Base-by-base conservation (phyloP, 2,113 vertebrate genomes). In the Aleadryas rufinucha region DNA sequence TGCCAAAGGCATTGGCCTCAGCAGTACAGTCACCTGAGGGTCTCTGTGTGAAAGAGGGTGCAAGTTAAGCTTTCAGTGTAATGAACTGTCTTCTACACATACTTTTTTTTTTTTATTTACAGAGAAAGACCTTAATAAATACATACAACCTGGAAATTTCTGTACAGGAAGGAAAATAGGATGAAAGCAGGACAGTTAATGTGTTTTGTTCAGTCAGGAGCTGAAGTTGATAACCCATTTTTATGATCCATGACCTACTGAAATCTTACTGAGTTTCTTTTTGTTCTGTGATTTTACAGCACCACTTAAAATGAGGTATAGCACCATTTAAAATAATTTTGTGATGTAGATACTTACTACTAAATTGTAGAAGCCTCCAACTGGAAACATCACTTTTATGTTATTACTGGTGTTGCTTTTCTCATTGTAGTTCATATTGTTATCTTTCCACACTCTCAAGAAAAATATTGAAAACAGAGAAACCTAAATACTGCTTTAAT, bases 391-490 rank as follows among this genome's bases (percentile, higher is more conserved):
- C 57, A 53, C 33, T 92, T 95, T 81, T 63, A 45, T 69, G 18
- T 77, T 86, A 65, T 72, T 84, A 57, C 35, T 70, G n/a, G 37
- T 75, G 33, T 82, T 75, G 68, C 21, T 91, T 14, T 74, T 77
- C 54, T 50, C 41, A 31, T 70, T 86, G 61, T 35, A 75, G 35
- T 15, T 72, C 18, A 3, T 83, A 75, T 13, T 30, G 26, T n/a
- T 92, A 92, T 57, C 33, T 79, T 84, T 90, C 28, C 33, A 42
- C 33, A 35, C 3, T 63, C 70, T 77, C 21, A 50, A 60, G 89
- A 88, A 87, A 94, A 91, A 83, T 47, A 88, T 2, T 93, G 54
- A 90, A 91, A 94, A 70, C 50, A 85, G 78, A 89, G 20, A 82
- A 77, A 89, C 7, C 5, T 44, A 72, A 90, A 90, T 53, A 53